phyloP scores from a whole-genome alignment of 2,888 invertebrate genomes.

The Tetropium fuscum region DNA sequence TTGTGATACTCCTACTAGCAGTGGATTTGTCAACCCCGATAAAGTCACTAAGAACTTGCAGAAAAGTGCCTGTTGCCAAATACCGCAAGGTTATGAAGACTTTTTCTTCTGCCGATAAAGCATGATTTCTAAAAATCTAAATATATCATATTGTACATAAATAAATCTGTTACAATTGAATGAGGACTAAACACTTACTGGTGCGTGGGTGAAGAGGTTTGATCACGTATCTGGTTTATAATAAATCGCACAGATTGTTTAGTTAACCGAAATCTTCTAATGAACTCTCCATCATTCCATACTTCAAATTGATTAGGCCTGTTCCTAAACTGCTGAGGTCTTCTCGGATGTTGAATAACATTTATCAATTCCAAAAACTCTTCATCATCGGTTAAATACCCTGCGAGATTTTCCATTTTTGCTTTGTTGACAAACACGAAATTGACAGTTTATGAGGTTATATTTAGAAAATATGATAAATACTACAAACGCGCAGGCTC shows the following conservation, averaged over 20 bases:
- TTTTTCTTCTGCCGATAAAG: constrained; percentile 5
- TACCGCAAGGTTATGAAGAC: constrained; percentile 3
- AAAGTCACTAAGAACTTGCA: constrained; percentile 7
- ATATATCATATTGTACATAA: background rate
- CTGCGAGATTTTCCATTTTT: background rate
- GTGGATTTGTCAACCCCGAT: background rate
- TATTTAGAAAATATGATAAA: too few species aligned
- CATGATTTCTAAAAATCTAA: constrained; percentile 11
- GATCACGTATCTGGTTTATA: constrained; percentile 24
- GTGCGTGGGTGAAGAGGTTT: background rate
- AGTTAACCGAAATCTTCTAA: constrained; percentile 1
- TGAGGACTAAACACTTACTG: background rate
- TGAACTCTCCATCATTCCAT: constrained; percentile 15
- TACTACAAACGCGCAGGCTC: too few species aligned
- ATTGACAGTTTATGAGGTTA: too few species aligned
- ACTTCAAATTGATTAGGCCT: constrained; percentile 17
- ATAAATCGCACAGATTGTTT: constrained; percentile 13
- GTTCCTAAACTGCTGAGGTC: constrained; percentile 12
- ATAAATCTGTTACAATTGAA: background rate
- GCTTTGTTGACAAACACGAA: too few species aligned
- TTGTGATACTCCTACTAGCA: background rate
- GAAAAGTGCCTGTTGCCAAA: constrained; percentile 10
- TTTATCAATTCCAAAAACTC: constrained; percentile 1
- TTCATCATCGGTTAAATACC: background rate
- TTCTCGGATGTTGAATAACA: background rate